Percentiles rank a stretch among this genome's conserved stretches.
phyloP scores from a whole-genome alignment of 2,797 vertebrate genomes.

The Karalla daura region DNA sequence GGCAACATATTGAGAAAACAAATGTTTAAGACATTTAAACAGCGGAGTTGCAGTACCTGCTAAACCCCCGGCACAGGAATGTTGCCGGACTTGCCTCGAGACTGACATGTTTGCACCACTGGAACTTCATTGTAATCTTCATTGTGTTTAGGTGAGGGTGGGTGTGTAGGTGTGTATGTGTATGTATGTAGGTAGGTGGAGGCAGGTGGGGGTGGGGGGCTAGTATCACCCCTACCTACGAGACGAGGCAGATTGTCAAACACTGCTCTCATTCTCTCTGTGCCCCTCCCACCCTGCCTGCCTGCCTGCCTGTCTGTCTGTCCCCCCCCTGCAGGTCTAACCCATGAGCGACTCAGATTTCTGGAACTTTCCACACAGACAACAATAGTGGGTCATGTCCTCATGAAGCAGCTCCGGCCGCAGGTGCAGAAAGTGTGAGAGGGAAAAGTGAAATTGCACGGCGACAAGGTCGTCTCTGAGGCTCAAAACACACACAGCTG shows the following conservation, averaged over 20 bases:
- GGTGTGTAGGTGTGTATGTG: not conserved
- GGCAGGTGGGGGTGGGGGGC: not conserved
- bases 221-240: conserved; percentile 38
- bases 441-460: not conserved
- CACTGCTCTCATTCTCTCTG: conserved; percentile 43
- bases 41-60: too few relatives aligned
- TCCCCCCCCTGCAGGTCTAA: conserved; percentile 30
- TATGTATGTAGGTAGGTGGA: not conserved
- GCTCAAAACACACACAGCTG: too few relatives aligned
- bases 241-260: not conserved
- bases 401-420: not conserved
- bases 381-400: not conserved
- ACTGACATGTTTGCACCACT: conserved; percentile 13
- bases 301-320: too few relatives aligned
- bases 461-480: not conserved
- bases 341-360: conserved; percentile 44
- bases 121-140: conserved; percentile 11
- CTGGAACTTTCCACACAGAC: conserved; percentile 50
- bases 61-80: conserved; percentile 29
- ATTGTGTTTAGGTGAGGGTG: conserved; percentile 30
- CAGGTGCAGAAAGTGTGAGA: not conserved
- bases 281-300: not conserved
- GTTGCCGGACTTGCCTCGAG: conserved; percentile 27
- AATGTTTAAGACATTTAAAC: not conserved
- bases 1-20: not conserved